These are phyloP conservation scores for Rotaria sp. DNA, from an alignment of 2,888 invertebrate genomes.

Conservation along the genomic window DNA sequence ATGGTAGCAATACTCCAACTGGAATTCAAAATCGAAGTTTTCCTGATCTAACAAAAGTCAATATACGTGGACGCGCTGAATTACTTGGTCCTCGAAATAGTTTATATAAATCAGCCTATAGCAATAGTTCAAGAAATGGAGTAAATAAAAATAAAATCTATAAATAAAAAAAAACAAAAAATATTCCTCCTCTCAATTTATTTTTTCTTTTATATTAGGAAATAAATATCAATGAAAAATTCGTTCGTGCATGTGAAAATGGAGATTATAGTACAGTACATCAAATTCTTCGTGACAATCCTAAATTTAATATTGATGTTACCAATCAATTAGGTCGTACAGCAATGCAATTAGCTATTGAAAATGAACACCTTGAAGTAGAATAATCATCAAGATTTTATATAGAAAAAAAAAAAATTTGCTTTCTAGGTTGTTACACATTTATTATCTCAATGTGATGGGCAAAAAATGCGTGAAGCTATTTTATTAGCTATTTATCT, in stretches of 20 bases:
- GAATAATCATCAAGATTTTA: not conserved
- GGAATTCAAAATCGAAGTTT: not conserved
- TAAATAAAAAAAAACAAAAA: not conserved
- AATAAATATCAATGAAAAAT: slow-evolving; percentile 31
- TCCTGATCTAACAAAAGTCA: not conserved
- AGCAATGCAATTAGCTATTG: slow-evolving; percentile 38
- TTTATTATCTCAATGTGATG: slow-evolving; percentile 48
- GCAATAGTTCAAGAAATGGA: not conserved
- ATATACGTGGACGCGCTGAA: not conserved
- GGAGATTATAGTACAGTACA: slow-evolving; percentile 40
- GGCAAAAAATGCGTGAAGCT: slow-evolving; percentile 50
- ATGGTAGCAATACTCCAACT: not conserved
- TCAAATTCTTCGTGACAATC: slow-evolving; percentile 29
- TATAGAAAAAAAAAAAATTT: not conserved
- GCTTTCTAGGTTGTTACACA: slow-evolving; percentile 44
- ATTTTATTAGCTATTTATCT: slow-evolving; percentile 51
- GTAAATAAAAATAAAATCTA: not conserved
- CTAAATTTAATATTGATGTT: slow-evolving; percentile 39
- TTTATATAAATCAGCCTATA: not conserved
- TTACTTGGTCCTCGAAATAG: not conserved
- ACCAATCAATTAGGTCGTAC: slow-evolving; percentile 36
- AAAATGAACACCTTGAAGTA: slow-evolving; percentile 41
- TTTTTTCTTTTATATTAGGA: not conserved
- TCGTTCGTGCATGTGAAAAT: slow-evolving; percentile 40
- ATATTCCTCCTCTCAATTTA: not conserved